Conservation (phyloP, 2,113 vertebrate species). For the Sorex fumeus region DNA sequence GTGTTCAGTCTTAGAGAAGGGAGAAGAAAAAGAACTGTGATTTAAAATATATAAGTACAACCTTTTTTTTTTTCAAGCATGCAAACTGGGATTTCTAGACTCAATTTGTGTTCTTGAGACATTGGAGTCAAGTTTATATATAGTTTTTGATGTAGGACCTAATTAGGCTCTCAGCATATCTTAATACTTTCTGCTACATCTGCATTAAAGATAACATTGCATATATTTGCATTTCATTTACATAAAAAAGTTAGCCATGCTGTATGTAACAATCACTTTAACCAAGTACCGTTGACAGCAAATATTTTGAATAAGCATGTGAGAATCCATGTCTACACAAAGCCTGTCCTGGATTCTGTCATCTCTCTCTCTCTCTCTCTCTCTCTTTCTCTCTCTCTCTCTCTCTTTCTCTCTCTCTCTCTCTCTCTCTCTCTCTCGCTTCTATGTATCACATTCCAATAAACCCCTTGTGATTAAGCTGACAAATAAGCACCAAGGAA, state of each 20-base stretch:
- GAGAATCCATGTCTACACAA: constrained; percentile 64
- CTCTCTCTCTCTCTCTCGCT: constrained; percentile 47
- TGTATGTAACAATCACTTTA: constrained; percentile 86
- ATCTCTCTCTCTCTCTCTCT: constrained; percentile 41
- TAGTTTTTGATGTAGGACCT: constrained; percentile 92
- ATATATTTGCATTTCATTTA: constrained; percentile 91
- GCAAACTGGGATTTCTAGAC: constrained; percentile 88
- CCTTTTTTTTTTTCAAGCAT: constrained; percentile 75
- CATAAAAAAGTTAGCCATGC: constrained; percentile 88
- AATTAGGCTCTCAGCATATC: constrained; percentile 90
- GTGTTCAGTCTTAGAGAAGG: constrained; percentile 76
- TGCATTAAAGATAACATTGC: constrained; percentile 90
- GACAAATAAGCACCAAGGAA: constrained; percentile 13
- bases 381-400: constrained; percentile 41
- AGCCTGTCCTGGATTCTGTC: constrained; percentile 46
- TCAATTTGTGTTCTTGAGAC: constrained; percentile 89
- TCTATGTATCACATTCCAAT: neutral
- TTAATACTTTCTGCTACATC: constrained; percentile 91
- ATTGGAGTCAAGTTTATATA: constrained; percentile 88
- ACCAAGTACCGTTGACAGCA: constrained; percentile 82
- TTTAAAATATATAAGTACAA: constrained; percentile 84
- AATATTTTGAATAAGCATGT: constrained; percentile 79
- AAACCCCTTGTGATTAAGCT: constrained; percentile 38
- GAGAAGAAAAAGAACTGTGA: constrained; percentile 76
- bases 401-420: constrained; percentile 39